phyloP scores from a whole-genome alignment of 1,140 invertebrate genomes.

The Magallana ariakensis region DNA sequence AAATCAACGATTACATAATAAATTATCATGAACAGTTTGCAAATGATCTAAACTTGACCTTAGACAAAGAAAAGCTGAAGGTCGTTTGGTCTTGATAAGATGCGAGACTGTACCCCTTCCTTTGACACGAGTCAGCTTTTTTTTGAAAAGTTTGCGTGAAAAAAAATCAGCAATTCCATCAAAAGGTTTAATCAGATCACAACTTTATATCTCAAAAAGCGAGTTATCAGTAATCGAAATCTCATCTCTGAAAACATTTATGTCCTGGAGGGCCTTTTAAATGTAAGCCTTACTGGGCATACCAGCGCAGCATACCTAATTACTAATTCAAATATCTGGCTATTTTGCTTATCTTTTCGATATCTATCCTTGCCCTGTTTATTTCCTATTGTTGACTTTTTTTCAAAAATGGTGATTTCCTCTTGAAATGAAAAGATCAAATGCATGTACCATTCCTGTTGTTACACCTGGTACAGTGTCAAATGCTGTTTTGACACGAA shows the following conservation, averaged over 20 bases:
- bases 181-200: no score
- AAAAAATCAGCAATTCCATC: no score
- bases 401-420: background rate
- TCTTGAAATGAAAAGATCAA: background rate
- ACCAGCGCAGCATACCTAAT: background rate
- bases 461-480: background rate
- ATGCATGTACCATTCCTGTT: background rate
- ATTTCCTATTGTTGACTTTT: background rate
- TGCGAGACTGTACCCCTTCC: no score
- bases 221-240: background rate
- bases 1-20: no score
- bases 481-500: background rate
- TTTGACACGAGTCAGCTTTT: no score
- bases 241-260: background rate
- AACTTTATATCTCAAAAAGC: background rate
- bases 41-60: no score
- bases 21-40: no score
- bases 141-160: no score
- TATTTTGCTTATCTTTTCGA: slow-evolving; percentile 11
- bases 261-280: background rate
- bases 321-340: slow-evolving; percentile 13
- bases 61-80: no score
- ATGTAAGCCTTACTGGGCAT: background rate
- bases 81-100: no score
- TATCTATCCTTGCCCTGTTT: slow-evolving; percentile 4